Base-by-base conservation (phyloP, 2,888 invertebrate species). In the Ceramica pisi region DNA sequence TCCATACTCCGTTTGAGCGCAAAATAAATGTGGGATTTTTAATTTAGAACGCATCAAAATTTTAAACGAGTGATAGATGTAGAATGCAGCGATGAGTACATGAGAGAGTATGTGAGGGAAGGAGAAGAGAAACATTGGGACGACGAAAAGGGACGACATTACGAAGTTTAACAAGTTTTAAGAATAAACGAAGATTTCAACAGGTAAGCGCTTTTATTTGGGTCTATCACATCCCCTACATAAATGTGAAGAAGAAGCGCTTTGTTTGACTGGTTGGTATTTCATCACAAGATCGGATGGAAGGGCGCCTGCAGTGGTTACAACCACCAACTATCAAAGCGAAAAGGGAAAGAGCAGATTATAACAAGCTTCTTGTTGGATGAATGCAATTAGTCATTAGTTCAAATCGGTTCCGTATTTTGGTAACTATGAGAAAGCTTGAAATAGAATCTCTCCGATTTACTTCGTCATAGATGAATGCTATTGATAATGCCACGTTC, bases 241-340 rank as follows among this genome's bases (percentile, higher is more conserved):
- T 50, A 50, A 50, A 23, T 23, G 21, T 50, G 21, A 5, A 55
- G 9, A 4, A 19, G 31, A 55, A 7, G 19, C 48, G n/a, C 48
- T n/a, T 31, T 19, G 9, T 55, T 19, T 8, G 14, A 31, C 16
- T 16, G 19, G 16, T 53, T 2, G 21, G 21, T 12, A 50, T 21
- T 21, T 23, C 14, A n/a, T n/a, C 12, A 3, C 12, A 14, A n/a
- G 35, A n/a, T 12, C 12, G 12, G 14, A 35, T 56, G n/a, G 2
- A 35, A 1, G 35, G 7, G 31, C 16, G 1, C 55, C 1, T 44
- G 16, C 4, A 44, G 44, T 14, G 44, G 19, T n/a, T n/a, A n/a
- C n/a, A n/a, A n/a, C n/a, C n/a, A n/a, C n/a, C 19, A 53, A 16
- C 50, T 75, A 60, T 75, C 56, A 70, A 69, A 80, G 55, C 59